Evolutionary conservation across 2,888 invertebrate genomes (phyloP).

Genomic region (Nemotelus nigrinus): DNA sequence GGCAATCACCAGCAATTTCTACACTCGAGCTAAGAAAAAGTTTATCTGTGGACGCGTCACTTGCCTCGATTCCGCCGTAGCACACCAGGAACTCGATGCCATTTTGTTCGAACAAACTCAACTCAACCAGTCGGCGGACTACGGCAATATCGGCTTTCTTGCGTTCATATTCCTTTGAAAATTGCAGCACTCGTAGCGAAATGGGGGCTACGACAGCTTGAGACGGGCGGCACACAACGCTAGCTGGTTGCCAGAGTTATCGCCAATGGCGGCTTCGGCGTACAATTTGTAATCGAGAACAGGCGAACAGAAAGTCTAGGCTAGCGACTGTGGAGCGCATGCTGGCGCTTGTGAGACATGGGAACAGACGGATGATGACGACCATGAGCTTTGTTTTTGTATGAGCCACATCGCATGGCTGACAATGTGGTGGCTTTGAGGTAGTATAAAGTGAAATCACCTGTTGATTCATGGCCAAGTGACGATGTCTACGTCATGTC

Average conservation of each 20-base stretch:
- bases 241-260: constrained; percentile 30
- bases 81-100: neutral
- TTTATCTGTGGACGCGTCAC: constrained; percentile 22
- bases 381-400: constrained; percentile 8
- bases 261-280: constrained; percentile 61
- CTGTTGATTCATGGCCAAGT: constrained; percentile 27
- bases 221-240: neutral
- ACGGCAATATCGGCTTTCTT: neutral
- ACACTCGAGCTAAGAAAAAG: constrained; percentile 41
- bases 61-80: neutral
- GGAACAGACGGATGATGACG: neutral
- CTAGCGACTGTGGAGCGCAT: neutral
- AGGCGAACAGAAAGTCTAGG: constrained; percentile 57
- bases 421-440: neutral
- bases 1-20: constrained; percentile 46
- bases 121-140: neutral
- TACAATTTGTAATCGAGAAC: constrained; percentile 64
- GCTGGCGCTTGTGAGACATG: neutral
- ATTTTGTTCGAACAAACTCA: neutral
- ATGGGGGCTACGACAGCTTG: too few relatives aligned
- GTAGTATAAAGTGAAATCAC: constrained; percentile 15
- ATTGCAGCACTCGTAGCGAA: neutral
- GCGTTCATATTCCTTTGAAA: neutral
- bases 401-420: neutral
- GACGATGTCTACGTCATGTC: neutral